Percentiles rank a stretch among this genome's conserved stretches.
phyloP scores from a whole-genome alignment of 2,113 vertebrate species.

The Seriola aureovittata region DNA sequence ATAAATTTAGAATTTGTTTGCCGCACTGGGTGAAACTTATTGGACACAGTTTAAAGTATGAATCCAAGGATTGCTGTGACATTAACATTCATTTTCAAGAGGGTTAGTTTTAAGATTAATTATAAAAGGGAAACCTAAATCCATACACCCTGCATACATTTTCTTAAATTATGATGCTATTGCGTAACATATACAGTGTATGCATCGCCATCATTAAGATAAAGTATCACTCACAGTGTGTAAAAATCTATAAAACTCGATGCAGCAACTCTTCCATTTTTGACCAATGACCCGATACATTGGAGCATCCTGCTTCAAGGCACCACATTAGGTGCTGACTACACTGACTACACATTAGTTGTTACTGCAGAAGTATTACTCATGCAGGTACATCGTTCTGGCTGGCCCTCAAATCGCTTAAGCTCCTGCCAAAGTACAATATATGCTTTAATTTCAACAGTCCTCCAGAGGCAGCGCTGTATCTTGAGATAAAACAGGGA shows the following conservation, averaged over 20 bases:
- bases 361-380: not conserved
- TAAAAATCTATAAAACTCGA: not conserved
- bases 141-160: not conserved
- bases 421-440: conserved; percentile 32
- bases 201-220: not conserved
- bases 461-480: conserved; percentile 7
- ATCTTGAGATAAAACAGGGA: conserved; percentile 30
- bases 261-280: not conserved
- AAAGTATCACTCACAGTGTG: not conserved
- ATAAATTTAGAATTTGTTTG: not conserved
- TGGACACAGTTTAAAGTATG: too few relatives aligned
- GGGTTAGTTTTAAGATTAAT: not conserved
- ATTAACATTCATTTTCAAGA: not conserved
- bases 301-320: not conserved
- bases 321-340: not conserved
- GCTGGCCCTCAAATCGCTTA: conserved; percentile 6
- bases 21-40: too few relatives aligned
- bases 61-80: not conserved
- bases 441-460: conserved; percentile 29
- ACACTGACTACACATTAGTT: not conserved
- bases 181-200: not conserved
- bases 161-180: not conserved
- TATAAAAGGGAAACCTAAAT: too few relatives aligned
- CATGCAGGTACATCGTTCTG: not conserved
- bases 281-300: not conserved